These are phyloP conservation scores for Loripinus fragilis DNA, from an alignment of 2,888 invertebrate genomes.

Conservation along the genomic window DNA sequence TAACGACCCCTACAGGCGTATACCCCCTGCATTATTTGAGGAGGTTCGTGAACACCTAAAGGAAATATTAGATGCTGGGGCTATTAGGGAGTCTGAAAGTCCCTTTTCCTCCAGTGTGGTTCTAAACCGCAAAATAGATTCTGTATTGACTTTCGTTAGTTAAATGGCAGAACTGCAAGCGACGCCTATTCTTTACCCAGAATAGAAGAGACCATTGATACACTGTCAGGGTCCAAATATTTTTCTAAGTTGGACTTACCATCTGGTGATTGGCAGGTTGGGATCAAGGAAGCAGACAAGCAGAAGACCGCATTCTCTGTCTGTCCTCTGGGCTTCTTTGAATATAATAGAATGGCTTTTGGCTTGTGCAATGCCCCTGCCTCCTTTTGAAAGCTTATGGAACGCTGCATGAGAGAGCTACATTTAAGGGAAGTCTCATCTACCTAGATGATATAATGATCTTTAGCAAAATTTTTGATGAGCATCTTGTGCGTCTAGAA, in stretches of 20 bases:
- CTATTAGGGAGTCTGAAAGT: too few species aligned
- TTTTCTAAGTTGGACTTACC: not conserved
- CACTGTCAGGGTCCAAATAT: not conserved
- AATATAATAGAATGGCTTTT: conserved; percentile 55
- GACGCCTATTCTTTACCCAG: conserved; percentile 4
- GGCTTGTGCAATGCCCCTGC: conserved; percentile 55
- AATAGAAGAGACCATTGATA: conserved; percentile 4
- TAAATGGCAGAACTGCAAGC: not conserved
- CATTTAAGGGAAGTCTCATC: conserved; percentile 48
- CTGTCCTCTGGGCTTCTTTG: conserved; percentile 41
- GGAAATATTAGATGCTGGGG: too few species aligned
- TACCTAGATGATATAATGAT: conserved; percentile 65
- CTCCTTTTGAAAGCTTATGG: conserved; percentile 60
- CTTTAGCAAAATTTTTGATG: conserved; percentile 37
- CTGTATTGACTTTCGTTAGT: conserved; percentile 7
- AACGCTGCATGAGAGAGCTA: conserved; percentile 54
- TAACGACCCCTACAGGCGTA: too few species aligned
- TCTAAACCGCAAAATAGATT: conserved; percentile 8
- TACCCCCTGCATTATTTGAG: too few species aligned
- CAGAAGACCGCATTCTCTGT: conserved; percentile 33
- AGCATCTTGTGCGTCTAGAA: conserved; percentile 42
- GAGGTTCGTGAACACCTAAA: too few species aligned
- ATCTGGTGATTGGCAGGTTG: conserved; percentile 11
- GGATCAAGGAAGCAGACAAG: conserved; percentile 2
- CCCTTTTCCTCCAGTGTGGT: conserved; percentile 16